A percentile compares a stretch with the other conserved stretches of the same genome.
phyloP scores from a whole-genome alignment of 2,888 invertebrate genomes.

The Pseudeuparius sepicola region DNA sequence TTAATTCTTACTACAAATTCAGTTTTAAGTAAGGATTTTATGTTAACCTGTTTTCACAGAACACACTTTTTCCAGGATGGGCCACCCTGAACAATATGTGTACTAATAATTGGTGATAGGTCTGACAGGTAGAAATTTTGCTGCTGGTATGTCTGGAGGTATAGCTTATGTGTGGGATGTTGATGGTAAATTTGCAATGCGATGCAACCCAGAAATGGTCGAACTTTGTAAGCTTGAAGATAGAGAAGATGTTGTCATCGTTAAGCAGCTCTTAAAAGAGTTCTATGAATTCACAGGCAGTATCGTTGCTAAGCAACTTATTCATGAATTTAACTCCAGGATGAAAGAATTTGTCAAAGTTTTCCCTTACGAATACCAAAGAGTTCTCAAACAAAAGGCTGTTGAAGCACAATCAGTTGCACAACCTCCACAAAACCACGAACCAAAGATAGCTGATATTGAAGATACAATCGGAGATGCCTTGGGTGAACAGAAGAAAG shows the following conservation, averaged over 20 bases:
- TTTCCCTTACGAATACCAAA: conserved; percentile 94
- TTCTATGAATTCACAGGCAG: conserved; percentile 78
- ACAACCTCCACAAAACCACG: conserved; percentile 16
- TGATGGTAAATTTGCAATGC: conserved; percentile 72
- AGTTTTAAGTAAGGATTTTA: too few species aligned
- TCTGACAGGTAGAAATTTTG: conserved; percentile 94
- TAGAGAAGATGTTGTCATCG: conserved; percentile 64
- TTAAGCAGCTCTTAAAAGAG: conserved; percentile 69
- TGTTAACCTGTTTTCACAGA: too few species aligned
- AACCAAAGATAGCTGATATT: conserved; percentile 56
- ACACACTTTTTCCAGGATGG: too few species aligned
- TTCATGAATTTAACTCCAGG: conserved; percentile 67
- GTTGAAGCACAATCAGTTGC: conserved; percentile 31
- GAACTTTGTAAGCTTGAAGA: conserved; percentile 74
- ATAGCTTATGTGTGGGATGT: conserved; percentile 92
- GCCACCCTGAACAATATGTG: too few species aligned
- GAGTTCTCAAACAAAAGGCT: conserved; percentile 63
- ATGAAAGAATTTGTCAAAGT: conserved; percentile 81
- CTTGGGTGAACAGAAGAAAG: conserved; percentile 65
- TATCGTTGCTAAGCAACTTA: conserved; percentile 65
- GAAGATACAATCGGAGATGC: conserved; percentile 80
- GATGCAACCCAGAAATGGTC: conserved; percentile 94
- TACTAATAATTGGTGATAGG: conserved; percentile 48
- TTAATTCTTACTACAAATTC: too few species aligned
- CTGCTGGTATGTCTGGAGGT: conserved; percentile 94